A percentile compares a stretch with the other conserved stretches of the same genome.
Conservation (phyloP, 23 tunicate species). For the Ciona savignyi region DNA sequence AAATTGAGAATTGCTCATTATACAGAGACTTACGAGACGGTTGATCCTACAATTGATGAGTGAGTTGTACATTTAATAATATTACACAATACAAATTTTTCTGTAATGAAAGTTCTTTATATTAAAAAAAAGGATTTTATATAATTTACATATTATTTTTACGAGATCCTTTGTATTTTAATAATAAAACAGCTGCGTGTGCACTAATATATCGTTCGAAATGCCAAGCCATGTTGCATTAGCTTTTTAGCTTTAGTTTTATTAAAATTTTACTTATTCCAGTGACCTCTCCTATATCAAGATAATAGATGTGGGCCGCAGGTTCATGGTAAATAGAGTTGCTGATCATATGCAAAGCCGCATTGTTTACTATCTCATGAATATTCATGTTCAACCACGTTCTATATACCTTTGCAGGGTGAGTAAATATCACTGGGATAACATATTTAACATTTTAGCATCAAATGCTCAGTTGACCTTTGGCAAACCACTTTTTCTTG, state of each 20-base stretch:
- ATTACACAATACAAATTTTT: not conserved
- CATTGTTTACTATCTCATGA: slow-evolving; percentile 95
- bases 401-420: slow-evolving; percentile 65
- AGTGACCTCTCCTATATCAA: slow-evolving; percentile 84
- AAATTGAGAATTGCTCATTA: slow-evolving; percentile 69
- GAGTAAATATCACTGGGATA: too few species aligned
- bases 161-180: too few species aligned
- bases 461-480: too few species aligned
- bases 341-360: slow-evolving; percentile 93
- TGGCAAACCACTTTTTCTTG: too few species aligned
- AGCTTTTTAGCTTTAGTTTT: too few species aligned
- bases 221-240: too few species aligned
- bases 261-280: not conserved
- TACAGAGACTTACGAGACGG: slow-evolving; percentile 44
- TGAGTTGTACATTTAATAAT: slow-evolving; percentile 6
- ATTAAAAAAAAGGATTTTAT: too few species aligned
- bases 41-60: slow-evolving; percentile 61
- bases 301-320: slow-evolving; percentile 83
- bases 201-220: too few species aligned
- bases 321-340: slow-evolving; percentile 82
- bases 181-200: too few species aligned
- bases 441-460: too few species aligned
- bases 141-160: too few species aligned
- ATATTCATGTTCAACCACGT: slow-evolving; percentile 80
- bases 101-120: not conserved